Conservation (phyloP, 2,113 vertebrate species). For the Oryzias curvinotus region DNA sequence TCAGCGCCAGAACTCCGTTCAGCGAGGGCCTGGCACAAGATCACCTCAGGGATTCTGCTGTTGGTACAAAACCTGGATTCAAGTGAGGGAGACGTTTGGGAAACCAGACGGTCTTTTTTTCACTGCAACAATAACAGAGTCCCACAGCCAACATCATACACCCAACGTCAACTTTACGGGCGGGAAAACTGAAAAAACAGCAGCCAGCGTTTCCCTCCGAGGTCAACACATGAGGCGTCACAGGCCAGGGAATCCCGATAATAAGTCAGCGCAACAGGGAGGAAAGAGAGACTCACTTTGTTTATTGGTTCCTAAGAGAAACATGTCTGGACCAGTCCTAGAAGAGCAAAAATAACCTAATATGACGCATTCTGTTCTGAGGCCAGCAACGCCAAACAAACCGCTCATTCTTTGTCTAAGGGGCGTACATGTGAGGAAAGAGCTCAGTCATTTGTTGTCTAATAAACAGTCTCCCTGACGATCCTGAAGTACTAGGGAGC, state of each 20-base stretch:
- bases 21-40: conserved; percentile 49
- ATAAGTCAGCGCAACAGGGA: conserved; percentile 10
- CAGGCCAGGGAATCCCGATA: conserved; percentile 59
- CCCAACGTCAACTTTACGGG: conserved; percentile 29
- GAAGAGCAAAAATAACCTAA: conserved; percentile 31
- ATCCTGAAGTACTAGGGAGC: background rate
- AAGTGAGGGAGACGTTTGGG: conserved; percentile 52
- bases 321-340: conserved; percentile 60
- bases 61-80: conserved; percentile 32
- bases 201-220: conserved; percentile 42
- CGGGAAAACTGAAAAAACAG: conserved; percentile 3
- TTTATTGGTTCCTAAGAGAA: conserved; percentile 52
- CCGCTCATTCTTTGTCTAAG: conserved; percentile 12
- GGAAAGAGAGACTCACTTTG: conserved; percentile 44
- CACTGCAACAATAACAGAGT: conserved; percentile 39
- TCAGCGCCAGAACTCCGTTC: conserved; percentile 4
- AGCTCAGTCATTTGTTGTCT: conserved; percentile 14
- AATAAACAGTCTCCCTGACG: background rate
- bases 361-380: conserved; percentile 20
- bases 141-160: background rate
- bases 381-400: conserved; percentile 9
- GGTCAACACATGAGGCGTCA: conserved; percentile 48
- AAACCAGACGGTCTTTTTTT: conserved; percentile 26
- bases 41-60: conserved; percentile 60
- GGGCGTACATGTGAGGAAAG: conserved; percentile 7